Evolutionary conservation across 2,113 vertebrate species (phyloP), one percentile per base, ranked within the genome.

Genomic region (Microtus oregoni): DNA sequence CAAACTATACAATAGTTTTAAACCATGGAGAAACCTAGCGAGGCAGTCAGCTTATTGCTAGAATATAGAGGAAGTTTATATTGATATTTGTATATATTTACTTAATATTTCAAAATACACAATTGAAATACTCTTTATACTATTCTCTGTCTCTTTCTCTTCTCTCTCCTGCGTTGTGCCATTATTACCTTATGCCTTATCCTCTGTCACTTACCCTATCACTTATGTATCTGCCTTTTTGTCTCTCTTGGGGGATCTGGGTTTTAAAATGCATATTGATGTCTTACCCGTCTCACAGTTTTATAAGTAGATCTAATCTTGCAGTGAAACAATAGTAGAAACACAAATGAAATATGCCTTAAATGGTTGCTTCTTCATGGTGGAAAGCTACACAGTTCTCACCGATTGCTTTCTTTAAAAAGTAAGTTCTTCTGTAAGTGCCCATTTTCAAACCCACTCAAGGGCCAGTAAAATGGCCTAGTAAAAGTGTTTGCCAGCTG

Each of bases 391-490:
- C 15, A 8, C 47, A 82, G 7, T 44, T 73, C 55, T 86, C 19
- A 38, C 10, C 2, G 19, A 44, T 24, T 68, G 0, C 55, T 76
- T 20, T 22, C n/a, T 96, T 86, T 77, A 44, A 41, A 86, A 95
- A 94, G 41, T 30, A 93, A 67, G 65, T 7, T 2, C 11, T 68
- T 68, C 20, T 90, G 41, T 41, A 41, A 41, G 41, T 41, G 41
- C 41, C 41, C 41, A 41, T 41, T 96, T 91, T 68, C 78, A 86
- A 87, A 61, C 86, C 38, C 24, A 35, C 50, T 82, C 41, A 91
- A n/a, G 38, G n/a, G 38, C 20, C 38, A 75, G 72, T 75, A 19
- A 24, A 2, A 75, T 75, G 38, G 3, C 19, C 35, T 75, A 41
- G 20, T n/a, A 41, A 41, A 41, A 22, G 9, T 24, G 20, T 20